phyloP scores from a whole-genome alignment of 2,113 vertebrate species.

The Ramphastos sulfuratus region DNA sequence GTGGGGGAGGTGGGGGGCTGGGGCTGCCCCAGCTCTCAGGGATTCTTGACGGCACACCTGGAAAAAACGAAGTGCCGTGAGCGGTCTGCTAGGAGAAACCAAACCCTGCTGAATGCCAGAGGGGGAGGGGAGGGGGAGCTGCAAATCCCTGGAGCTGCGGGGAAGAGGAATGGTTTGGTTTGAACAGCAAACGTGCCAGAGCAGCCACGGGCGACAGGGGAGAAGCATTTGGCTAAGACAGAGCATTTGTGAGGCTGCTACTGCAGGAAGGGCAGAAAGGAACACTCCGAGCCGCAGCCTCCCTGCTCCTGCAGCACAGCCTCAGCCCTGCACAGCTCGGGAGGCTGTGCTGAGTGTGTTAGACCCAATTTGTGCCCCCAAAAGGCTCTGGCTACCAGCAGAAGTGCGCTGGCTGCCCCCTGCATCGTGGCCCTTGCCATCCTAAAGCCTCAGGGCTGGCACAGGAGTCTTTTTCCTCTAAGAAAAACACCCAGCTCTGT shows the following conservation, averaged over 20 bases:
- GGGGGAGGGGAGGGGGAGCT: no score
- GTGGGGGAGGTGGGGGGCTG: neutral
- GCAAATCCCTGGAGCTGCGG: neutral
- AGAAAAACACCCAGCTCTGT: neutral
- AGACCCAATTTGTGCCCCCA: neutral
- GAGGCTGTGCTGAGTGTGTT: neutral
- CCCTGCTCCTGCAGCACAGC: neutral
- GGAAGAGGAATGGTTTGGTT: neutral
- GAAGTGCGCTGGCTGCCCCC: neutral
- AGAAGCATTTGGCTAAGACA: conserved; percentile 30
- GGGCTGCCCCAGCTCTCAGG: neutral
- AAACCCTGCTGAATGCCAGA: neutral
- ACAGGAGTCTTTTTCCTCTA: accelerated
- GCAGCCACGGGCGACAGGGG: conserved; percentile 6
- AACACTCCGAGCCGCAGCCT: neutral
- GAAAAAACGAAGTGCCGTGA: neutral
- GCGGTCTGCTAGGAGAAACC: neutral
- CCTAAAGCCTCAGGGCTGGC: neutral
- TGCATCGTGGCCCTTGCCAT: accelerated
- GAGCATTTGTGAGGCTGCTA: conserved; percentile 27
- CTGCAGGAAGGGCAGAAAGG: neutral
- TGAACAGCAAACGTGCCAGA: conserved; percentile 31
- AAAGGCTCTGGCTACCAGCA: neutral
- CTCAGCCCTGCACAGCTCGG: neutral
- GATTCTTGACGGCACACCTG: neutral